Base-by-base conservation (phyloP, 53 echinoderm and acorn worm species). In the Paracentrotus lividus region DNA sequence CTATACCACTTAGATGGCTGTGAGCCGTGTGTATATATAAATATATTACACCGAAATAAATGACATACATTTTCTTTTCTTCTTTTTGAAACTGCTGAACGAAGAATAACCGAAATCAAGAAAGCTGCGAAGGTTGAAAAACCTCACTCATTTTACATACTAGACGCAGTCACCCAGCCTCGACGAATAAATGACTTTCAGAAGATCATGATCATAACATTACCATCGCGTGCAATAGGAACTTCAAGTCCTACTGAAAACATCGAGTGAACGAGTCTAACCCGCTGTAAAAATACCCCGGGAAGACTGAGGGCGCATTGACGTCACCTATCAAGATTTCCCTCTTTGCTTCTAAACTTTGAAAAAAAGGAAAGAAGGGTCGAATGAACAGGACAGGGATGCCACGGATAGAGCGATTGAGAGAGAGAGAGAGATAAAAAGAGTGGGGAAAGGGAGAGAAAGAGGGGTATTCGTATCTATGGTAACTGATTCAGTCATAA, bases 401-500 rank as follows among this genome's bases (percentile, higher is more conserved):
- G 32, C 38, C 72, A 21, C 40, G 16, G 14, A 81, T 26, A 47
- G 45, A 47, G 47, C 2, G 14, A 47, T 16, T 21, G 42, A 42
- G 18, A 42, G 76, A 76, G 4, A 76, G 31, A 64, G 1, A 36
- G 26, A 42, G 43, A 42, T 4, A 69, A 24, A 43, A 21, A 77
- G 44, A 42, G 43, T 12, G 15, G 24, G 31, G 12, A 51, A 27
- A 51, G 2, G 31, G 1, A 3, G 52, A 29, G 16, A 13, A 8
- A 85, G 31, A 85, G 85, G 91, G 92, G 81, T 51, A 77, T 92
- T 42, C 58, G 92, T 92, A 52, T 26, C 81, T 81, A 92, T 92
- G 92, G 78, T 27, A 92, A 92, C 92, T 81, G 92, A 92, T 92
- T n/a, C 92, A 92, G 92, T 92, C 92, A 92, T 92, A 92, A 81